These are phyloP conservation scores for Erythrocercus mccallii DNA, from an alignment of 2,113 vertebrate genomes.

Conservation along the genomic window DNA sequence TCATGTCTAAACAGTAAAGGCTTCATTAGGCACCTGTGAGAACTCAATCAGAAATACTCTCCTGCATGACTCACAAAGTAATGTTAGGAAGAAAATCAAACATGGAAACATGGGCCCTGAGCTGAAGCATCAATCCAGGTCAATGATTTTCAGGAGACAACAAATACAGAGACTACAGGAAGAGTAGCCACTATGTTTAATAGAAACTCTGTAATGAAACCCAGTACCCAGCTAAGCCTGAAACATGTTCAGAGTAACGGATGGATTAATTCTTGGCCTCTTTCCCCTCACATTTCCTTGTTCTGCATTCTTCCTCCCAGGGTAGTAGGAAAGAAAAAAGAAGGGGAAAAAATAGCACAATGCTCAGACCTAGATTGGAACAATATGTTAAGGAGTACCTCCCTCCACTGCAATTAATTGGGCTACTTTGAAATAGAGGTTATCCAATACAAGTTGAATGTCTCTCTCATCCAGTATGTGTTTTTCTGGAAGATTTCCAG, in stretches of 20 bases:
- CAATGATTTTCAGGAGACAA: background rate
- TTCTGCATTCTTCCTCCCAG: background rate
- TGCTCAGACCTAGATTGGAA: background rate
- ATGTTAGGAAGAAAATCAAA: background rate
- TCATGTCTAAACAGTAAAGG: background rate
- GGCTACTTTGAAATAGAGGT: background rate
- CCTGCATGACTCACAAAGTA: background rate
- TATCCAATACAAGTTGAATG: background rate
- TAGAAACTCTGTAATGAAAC: background rate
- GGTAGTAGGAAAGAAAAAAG: background rate
- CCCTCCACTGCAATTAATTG: background rate
- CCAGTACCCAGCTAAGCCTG: background rate
- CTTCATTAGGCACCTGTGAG: background rate
- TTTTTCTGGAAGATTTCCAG: background rate
- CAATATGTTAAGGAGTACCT: background rate
- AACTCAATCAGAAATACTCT: background rate
- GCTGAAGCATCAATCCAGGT: background rate
- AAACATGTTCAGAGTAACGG: background rate
- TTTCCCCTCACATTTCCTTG: background rate
- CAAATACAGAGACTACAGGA: background rate
- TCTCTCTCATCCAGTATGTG: background rate
- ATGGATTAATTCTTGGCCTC: background rate
- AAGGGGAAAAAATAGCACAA: background rate
- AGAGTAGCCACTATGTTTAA: background rate
- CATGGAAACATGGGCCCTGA: accelerated